These are phyloP conservation scores for Eupsittula cactorum DNA, from an alignment of 2,113 vertebrate species.

Conservation along the genomic window DNA sequence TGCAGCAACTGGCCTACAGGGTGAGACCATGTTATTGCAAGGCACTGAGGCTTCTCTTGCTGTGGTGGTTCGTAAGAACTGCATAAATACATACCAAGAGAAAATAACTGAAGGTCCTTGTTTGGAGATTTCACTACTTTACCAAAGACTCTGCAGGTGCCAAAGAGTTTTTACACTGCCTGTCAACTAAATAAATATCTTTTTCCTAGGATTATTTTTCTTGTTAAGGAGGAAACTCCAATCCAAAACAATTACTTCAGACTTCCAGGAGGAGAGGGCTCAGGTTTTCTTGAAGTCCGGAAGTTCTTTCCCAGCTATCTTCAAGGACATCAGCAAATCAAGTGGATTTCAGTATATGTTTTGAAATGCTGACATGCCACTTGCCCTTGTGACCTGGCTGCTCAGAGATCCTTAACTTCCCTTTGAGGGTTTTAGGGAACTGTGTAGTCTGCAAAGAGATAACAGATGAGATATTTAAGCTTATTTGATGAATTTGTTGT, in stretches of 20 bases:
- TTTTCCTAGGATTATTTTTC: neutral
- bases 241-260: neutral
- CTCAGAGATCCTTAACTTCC: neutral
- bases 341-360: neutral
- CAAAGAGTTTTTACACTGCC: neutral
- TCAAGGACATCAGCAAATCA: neutral
- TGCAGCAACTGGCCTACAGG: accelerated
- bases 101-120: neutral
- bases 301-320: neutral
- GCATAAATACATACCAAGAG: neutral
- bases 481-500: neutral
- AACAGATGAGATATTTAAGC: neutral
- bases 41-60: neutral
- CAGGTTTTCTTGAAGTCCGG: neutral
- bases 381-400: neutral
- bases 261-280: neutral
- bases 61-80: neutral
- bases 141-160: neutral
- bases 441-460: neutral
- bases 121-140: neutral
- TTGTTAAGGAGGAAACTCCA: neutral
- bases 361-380: neutral
- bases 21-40: neutral
- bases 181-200: neutral
- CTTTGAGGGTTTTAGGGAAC: neutral